Evolutionary conservation across 2,797 vertebrate genomes (phyloP).

Genomic region (Rhabdomys pumilio): DNA sequence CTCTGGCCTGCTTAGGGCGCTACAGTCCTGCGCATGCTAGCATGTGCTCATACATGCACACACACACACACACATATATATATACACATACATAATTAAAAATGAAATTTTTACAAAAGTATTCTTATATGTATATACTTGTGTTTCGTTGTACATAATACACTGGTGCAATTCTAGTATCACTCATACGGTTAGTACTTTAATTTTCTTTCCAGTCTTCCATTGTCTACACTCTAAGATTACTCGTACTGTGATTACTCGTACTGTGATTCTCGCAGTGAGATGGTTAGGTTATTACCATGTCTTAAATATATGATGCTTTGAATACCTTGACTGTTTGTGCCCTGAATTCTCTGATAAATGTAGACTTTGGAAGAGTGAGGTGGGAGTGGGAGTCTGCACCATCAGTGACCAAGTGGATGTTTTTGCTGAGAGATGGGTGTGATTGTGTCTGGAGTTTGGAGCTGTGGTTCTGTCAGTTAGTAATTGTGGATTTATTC

Average conservation of each 20-base stretch:
- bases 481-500: conserved; percentile 28
- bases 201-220: conserved; percentile 24
- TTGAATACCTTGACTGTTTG: not conserved
- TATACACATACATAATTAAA: not conserved
- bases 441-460: conserved; percentile 31
- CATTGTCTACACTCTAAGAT: not conserved
- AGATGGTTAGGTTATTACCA: not conserved
- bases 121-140: not conserved
- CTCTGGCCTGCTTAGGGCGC: not conserved
- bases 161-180: not conserved
- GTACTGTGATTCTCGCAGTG: conserved; percentile 22
- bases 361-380: not conserved
- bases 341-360: conserved; percentile 15
- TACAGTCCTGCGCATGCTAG: not conserved
- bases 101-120: not conserved
- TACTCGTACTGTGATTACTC: not conserved
- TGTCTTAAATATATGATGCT: not conserved
- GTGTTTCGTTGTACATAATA: not conserved
- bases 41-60: rapidly evolving
- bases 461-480: not conserved
- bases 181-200: not conserved
- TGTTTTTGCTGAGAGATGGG: not conserved
- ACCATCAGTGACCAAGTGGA: not conserved
- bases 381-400: not conserved
- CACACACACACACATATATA: not conserved